Evolutionary conservation across 2,113 vertebrate species (phyloP).

Genomic region (Barbus barbus): DNA sequence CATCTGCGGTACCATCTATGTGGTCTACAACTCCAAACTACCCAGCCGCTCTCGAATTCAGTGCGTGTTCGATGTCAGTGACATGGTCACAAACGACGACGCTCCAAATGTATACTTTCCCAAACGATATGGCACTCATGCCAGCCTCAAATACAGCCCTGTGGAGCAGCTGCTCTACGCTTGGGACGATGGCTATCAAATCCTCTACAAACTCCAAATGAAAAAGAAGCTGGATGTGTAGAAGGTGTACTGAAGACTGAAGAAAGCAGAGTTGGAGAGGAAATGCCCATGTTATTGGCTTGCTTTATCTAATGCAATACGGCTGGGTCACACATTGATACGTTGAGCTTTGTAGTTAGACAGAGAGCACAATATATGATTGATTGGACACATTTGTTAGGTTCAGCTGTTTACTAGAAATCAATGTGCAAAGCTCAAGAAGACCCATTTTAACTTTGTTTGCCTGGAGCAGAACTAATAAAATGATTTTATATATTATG

Average conservation of each 20-base stretch:
- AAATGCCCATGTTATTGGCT: conserved; percentile 19
- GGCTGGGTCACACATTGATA: background rate
- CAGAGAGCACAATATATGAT: background rate
- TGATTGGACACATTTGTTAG: conserved; percentile 16
- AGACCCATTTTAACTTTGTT: conserved; percentile 17
- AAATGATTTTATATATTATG: conserved; percentile 8
- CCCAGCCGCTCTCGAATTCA: conserved; percentile 91
- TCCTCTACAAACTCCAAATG: conserved; percentile 94
- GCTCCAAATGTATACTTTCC: conserved; percentile 91
- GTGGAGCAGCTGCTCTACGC: conserved; percentile 90
- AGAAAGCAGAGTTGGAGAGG: background rate
- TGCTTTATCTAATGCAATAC: background rate
- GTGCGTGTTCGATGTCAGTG: conserved; percentile 92
- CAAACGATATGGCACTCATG: conserved; percentile 88
- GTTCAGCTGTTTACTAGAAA: background rate
- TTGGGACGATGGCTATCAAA: conserved; percentile 98
- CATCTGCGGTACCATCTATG: conserved; percentile 92
- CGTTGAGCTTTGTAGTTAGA: conserved; percentile 6
- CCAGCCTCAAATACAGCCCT: conserved; percentile 94
- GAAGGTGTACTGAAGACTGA: background rate
- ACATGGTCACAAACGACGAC: conserved; percentile 82
- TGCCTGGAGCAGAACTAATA: conserved; percentile 39
- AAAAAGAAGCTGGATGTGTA: conserved; percentile 83
- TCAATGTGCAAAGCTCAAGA: conserved; percentile 1
- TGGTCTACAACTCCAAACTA: conserved; percentile 93